Evolutionary conservation across 2,113 vertebrate species (phyloP).

Genomic region (Setophaga petechia): DNA sequence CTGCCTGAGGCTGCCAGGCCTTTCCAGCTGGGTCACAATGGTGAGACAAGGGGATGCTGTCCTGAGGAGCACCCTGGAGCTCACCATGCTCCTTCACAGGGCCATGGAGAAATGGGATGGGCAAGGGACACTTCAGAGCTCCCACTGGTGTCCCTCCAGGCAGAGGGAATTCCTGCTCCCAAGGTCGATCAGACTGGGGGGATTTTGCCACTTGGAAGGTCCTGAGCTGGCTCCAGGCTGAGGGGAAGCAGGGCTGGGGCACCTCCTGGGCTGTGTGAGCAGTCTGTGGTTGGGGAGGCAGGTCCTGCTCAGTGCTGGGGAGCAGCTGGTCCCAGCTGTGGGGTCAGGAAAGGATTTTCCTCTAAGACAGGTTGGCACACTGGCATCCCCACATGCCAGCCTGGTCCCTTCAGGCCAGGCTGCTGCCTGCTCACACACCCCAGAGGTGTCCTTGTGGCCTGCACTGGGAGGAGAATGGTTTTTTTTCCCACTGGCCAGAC

Average conservation of each 20-base stretch:
- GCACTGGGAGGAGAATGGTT: neutral
- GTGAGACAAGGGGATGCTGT: neutral
- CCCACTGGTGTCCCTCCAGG: neutral
- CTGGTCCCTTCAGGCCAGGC: neutral
- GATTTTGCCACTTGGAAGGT: neutral
- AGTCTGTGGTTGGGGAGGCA: neutral
- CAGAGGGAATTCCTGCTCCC: neutral
- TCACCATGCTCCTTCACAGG: too few species aligned
- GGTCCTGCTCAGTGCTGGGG: neutral
- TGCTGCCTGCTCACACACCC: neutral
- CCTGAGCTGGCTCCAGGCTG: neutral
- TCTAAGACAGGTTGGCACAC: neutral
- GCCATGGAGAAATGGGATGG: neutral
- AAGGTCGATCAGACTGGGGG: rapidly evolving
- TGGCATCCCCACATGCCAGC: neutral
- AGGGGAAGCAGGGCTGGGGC: neutral
- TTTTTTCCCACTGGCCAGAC: neutral
- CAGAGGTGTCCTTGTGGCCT: neutral
- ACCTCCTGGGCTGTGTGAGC: neutral
- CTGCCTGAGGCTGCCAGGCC: neutral
- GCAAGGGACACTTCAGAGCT: neutral
- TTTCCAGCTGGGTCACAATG: neutral
- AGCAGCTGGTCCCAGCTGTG: neutral
- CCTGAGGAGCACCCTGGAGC: neutral
- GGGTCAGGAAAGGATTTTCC: neutral